These are phyloP conservation scores for Epizoanthus illoricatus DNA, from an alignment of 92 coral and sea anemone genomes.

Conservation along the genomic window DNA sequence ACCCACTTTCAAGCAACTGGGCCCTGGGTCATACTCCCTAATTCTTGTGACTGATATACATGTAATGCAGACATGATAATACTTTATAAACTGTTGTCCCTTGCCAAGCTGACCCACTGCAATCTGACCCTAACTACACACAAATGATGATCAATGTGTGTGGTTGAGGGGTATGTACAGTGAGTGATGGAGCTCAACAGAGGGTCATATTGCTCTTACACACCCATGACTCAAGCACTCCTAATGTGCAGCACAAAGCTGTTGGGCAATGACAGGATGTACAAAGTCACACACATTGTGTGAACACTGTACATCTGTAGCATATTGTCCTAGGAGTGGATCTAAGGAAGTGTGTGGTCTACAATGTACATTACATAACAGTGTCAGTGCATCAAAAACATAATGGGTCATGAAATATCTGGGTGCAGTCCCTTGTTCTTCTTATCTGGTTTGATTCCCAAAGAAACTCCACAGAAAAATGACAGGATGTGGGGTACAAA, in stretches of 20 bases:
- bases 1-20: too few relatives aligned
- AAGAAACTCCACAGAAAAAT: too few relatives aligned
- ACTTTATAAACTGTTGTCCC: conserved; percentile 31
- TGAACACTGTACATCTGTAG: conserved; percentile 27
- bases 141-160: conserved; percentile 34
- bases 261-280: conserved; percentile 70
- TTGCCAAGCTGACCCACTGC: conserved; percentile 40
- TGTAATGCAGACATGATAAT: neutral
- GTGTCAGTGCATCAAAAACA: too few relatives aligned
- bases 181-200: conserved; percentile 41
- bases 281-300: conserved; percentile 43
- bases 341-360: conserved; percentile 90
- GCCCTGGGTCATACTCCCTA: too few relatives aligned
- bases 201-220: conserved; percentile 81
- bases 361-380: neutral
- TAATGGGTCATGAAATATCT: too few relatives aligned
- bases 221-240: conserved; percentile 96
- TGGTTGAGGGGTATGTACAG: conserved; percentile 19
- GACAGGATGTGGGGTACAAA: too few relatives aligned
- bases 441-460: too few relatives aligned
- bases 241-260: conserved; percentile 95
- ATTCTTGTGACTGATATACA: too few relatives aligned
- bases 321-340: conserved; percentile 78
- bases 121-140: conserved; percentile 17
- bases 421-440: too few relatives aligned